These are phyloP conservation scores for Coptodon bakossiorum DNA, from an alignment of 2,113 vertebrate species.

Conservation along the genomic window DNA sequence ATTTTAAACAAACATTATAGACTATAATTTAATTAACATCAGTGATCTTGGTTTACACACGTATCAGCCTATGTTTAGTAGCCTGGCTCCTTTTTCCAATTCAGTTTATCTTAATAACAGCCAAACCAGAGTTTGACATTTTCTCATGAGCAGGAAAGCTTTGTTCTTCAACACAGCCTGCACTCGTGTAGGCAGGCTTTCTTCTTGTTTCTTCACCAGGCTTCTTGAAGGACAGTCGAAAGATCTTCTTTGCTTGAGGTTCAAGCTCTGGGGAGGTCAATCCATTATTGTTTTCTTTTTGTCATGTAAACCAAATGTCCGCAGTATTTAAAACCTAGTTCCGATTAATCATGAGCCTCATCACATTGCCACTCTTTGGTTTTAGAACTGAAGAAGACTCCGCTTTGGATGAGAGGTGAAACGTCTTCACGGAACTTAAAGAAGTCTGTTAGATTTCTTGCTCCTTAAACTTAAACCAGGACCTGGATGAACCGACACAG, in stretches of 20 bases:
- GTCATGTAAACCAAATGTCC: neutral
- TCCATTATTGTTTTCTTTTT: neutral
- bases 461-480: neutral
- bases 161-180: neutral
- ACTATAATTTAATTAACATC: neutral
- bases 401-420: neutral
- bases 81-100: neutral
- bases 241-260: neutral
- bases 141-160: neutral
- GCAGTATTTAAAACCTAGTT: neutral
- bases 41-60: neutral
- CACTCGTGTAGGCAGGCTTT: neutral
- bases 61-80: neutral
- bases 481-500: neutral
- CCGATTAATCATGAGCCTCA: neutral
- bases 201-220: neutral
- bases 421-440: rapidly evolving
- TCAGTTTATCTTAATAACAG: neutral
- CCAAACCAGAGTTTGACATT: neutral
- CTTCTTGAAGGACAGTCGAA: neutral
- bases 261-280: neutral
- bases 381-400: neutral
- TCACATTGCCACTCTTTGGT: neutral
- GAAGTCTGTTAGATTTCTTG: neutral
- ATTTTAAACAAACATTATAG: neutral